A percentile compares a stretch with the other conserved stretches of the same genome.
These are phyloP conservation scores for Oscheius sp. DNA, from an alignment of 1,140 invertebrate species.

Conservation along the genomic window DNA sequence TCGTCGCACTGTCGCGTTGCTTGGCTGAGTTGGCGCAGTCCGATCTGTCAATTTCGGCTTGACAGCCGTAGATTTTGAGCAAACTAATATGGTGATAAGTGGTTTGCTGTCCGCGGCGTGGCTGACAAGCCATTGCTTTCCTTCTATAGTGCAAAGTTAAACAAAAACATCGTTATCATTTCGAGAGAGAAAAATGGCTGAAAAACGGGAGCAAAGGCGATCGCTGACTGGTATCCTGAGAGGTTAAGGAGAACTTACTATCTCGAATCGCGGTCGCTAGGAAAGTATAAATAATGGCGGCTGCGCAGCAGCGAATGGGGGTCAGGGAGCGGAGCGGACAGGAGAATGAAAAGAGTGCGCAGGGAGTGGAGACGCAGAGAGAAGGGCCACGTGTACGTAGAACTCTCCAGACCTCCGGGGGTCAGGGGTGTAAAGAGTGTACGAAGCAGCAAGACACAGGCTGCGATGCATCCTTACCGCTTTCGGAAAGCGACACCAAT, in stretches of 20 bases:
- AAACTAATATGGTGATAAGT: slow-evolving; percentile 11
- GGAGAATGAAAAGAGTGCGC: slow-evolving; percentile 8
- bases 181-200: no score
- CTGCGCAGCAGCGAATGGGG: slow-evolving; percentile 13
- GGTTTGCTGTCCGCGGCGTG: no score
- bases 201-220: neutral
- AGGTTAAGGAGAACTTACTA: slow-evolving; percentile 4
- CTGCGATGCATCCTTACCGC: neutral
- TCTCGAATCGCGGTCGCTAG: slow-evolving; percentile 14
- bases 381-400: slow-evolving; percentile 25
- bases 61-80: slow-evolving; percentile 4
- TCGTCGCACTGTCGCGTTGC: no score
- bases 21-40: neutral
- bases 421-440: slow-evolving; percentile 9
- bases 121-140: neutral
- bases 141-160: neutral
- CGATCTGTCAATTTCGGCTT: slow-evolving; percentile 8
- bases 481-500: neutral
- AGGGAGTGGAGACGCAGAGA: slow-evolving; percentile 1
- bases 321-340: neutral
- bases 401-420: slow-evolving; percentile 9
- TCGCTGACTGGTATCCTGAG: neutral
- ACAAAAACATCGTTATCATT: neutral
- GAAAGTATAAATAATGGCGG: slow-evolving; percentile 29
- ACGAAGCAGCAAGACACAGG: neutral